Percentiles rank a stretch among this genome's conserved stretches.
phyloP scores from a whole-genome alignment of 2,888 invertebrate genomes.

The Hydraecia micacea region DNA sequence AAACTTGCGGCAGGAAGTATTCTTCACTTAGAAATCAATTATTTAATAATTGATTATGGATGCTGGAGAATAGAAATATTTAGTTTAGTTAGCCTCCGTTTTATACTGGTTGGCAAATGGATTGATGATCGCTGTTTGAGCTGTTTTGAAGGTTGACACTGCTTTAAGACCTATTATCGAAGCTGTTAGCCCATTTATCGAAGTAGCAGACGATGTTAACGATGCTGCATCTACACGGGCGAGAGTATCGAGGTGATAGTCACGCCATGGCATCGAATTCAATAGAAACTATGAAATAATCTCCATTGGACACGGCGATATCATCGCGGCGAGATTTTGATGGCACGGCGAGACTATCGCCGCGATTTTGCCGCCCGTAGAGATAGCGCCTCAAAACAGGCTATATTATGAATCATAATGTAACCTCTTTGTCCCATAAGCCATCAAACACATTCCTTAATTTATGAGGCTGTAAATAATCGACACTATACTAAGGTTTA shows the following conservation, averaged over 20 bases:
- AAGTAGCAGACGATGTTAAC: background rate
- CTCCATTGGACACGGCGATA: background rate
- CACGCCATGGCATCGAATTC: background rate
- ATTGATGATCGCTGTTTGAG: background rate
- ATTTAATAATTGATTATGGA: conserved; percentile 11
- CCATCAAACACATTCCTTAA: background rate
- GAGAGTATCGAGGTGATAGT: background rate
- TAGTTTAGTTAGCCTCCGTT: background rate
- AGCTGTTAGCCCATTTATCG: background rate
- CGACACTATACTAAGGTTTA: background rate
- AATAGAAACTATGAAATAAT: background rate
- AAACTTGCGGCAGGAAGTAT: conserved; percentile 8
- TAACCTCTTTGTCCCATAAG: background rate
- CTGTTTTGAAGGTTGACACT: background rate
- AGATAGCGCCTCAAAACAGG: background rate
- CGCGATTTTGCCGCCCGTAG: background rate
- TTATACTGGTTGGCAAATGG: no score
- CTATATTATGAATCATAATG: background rate
- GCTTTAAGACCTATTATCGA: background rate
- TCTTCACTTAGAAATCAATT: conserved; percentile 6
- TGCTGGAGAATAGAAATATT: background rate
- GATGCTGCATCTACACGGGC: background rate
- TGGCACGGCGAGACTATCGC: no score
- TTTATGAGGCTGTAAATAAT: conserved; percentile 9
- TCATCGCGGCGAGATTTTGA: background rate